These are phyloP conservation scores for Hydroisotoma schaefferi DNA, from an alignment of 2,888 invertebrate species.

Conservation along the genomic window DNA sequence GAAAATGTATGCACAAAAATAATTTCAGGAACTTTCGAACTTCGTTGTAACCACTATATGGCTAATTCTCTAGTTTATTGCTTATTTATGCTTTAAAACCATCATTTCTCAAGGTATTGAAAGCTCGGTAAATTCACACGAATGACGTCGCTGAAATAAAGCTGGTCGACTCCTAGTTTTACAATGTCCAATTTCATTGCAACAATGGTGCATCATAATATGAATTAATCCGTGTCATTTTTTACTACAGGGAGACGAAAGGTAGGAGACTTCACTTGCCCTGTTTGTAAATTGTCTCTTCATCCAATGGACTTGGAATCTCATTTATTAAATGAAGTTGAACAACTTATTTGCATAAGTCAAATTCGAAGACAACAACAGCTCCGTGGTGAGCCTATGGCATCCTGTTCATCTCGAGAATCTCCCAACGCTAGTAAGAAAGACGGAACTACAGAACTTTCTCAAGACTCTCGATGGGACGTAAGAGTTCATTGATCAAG, in stretches of 20 bases:
- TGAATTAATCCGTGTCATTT: too few relatives aligned
- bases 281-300: constrained; percentile 81
- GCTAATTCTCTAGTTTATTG: too few relatives aligned
- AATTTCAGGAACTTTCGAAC: too few relatives aligned
- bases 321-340: constrained; percentile 76
- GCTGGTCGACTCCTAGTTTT: too few relatives aligned
- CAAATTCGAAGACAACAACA: constrained; percentile 42
- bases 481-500: constrained; percentile 52
- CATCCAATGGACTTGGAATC: constrained; percentile 76
- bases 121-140: too few relatives aligned
- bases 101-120: too few relatives aligned
- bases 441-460: constrained; percentile 52
- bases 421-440: constrained; percentile 41
- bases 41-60: too few relatives aligned
- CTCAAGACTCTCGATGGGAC: constrained; percentile 65
- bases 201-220: too few relatives aligned
- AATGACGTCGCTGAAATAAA: too few relatives aligned
- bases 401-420: constrained; percentile 41
- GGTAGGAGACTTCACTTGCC: constrained; percentile 62
- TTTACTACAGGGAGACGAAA: constrained; percentile 43
- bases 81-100: too few relatives aligned
- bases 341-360: constrained; percentile 58
- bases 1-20: too few relatives aligned
- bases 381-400: constrained; percentile 36
- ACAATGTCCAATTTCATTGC: too few relatives aligned